These are phyloP conservation scores for Stegana nigrithorax DNA, from an alignment of 2,888 invertebrate genomes.

Conservation along the genomic window DNA sequence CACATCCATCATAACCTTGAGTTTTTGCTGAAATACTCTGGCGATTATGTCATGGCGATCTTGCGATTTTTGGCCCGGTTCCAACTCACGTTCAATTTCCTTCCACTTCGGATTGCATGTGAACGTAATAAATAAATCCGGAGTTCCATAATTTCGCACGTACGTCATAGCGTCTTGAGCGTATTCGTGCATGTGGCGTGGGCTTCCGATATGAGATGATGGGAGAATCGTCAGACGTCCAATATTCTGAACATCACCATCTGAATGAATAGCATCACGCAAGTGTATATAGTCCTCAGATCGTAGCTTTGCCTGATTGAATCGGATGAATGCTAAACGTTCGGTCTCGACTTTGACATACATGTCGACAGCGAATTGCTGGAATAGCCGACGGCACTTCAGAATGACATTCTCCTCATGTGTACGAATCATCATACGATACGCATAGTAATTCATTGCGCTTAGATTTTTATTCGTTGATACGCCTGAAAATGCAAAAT, in stretches of 20 bases:
- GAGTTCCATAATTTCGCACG: slow-evolving; percentile 9
- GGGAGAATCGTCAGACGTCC: slow-evolving; percentile 31
- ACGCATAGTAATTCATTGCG: slow-evolving; percentile 25
- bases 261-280: slow-evolving; percentile 11
- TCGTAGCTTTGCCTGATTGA: slow-evolving; percentile 13
- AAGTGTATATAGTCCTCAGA: slow-evolving; percentile 21
- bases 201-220: slow-evolving; percentile 32
- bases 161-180: slow-evolving; percentile 34
- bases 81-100: too few relatives aligned
- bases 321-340: background rate
- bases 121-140: background rate
- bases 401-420: slow-evolving; percentile 25
- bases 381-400: slow-evolving; percentile 18
- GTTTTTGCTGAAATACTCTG: too few relatives aligned
- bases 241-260: slow-evolving; percentile 16
- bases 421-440: slow-evolving; percentile 23
- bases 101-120: slow-evolving; percentile 30
- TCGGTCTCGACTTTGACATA: background rate
- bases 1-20: too few relatives aligned
- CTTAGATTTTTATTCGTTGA: slow-evolving; percentile 22
- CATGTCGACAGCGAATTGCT: background rate
- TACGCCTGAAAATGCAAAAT: too few relatives aligned
- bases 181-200: slow-evolving; percentile 38
- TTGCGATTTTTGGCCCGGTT: too few relatives aligned
- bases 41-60: too few relatives aligned